These are phyloP conservation scores for Grus americana DNA, from an alignment of 2,113 vertebrate genomes.

Conservation along the genomic window DNA sequence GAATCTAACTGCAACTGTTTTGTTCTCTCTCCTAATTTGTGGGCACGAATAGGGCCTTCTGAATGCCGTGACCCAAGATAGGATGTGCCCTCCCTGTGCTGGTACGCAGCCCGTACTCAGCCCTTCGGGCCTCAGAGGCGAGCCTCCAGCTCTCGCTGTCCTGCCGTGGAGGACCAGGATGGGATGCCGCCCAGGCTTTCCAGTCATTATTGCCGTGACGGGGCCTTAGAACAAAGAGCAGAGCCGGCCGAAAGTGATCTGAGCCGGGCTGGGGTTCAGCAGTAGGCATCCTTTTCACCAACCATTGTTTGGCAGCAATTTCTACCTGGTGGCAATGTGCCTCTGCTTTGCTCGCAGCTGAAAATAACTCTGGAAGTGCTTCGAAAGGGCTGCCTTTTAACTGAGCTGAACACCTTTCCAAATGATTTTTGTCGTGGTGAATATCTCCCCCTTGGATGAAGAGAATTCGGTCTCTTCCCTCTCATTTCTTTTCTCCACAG, in stretches of 20 bases:
- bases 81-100: not conserved
- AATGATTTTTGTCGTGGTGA: not conserved
- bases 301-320: conserved; percentile 34
- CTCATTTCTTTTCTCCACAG: not conserved
- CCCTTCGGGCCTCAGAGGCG: not conserved
- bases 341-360: conserved; percentile 38
- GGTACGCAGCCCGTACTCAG: not conserved
- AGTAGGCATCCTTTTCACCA: conserved; percentile 3
- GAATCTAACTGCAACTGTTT: not conserved
- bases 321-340: conserved; percentile 3
- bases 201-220: not conserved
- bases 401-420: conserved; percentile 38
- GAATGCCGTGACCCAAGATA: not conserved
- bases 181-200: not conserved
- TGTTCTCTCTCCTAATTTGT: not conserved
- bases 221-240: not conserved
- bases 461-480: not conserved
- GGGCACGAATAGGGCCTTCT: not conserved
- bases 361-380: conserved; percentile 50
- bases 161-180: not conserved
- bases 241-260: not conserved
- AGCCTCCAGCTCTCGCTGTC: not conserved
- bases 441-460: not conserved
- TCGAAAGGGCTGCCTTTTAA: conserved; percentile 34
- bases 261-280: not conserved